Conservation (phyloP, 2,888 invertebrate genomes). For the Metellina segmentata region DNA sequence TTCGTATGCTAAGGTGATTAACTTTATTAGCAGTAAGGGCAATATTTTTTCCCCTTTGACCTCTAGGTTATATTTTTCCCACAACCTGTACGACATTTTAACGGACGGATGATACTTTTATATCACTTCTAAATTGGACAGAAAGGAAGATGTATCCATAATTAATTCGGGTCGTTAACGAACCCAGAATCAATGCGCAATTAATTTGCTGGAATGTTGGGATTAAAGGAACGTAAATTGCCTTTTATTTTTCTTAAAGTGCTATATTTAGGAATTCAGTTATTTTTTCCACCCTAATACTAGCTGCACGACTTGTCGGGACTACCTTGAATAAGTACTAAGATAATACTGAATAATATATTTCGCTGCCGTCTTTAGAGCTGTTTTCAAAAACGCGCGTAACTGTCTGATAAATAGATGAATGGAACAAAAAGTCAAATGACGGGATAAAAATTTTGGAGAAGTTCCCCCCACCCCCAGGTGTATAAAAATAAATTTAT, state of each 20-base stretch:
- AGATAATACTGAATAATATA: too few species aligned
- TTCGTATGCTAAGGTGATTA: constrained; percentile 13
- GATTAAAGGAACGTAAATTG: constrained; percentile 32
- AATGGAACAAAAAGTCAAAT: too few species aligned
- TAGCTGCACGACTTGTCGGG: constrained; percentile 40
- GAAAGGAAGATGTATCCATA: constrained; percentile 23
- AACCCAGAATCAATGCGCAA: constrained; percentile 69
- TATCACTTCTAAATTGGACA: constrained; percentile 18
- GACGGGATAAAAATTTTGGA: too few species aligned
- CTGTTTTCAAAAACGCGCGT: too few species aligned
- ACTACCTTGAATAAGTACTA: too few species aligned
- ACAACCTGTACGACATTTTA: constrained; percentile 23
- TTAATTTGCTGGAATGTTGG: constrained; percentile 48
- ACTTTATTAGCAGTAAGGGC: constrained; percentile 9
- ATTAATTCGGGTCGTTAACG: constrained; percentile 48
- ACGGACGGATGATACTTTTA: constrained; percentile 38
- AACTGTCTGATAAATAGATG: too few species aligned
- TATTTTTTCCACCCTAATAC: constrained; percentile 40
- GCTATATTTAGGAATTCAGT: constrained; percentile 26
- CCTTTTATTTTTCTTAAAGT: constrained; percentile 16
- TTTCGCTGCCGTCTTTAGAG: too few species aligned
- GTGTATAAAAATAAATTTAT: too few species aligned
- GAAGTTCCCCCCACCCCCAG: too few species aligned
- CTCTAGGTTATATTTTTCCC: constrained; percentile 31
- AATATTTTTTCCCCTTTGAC: neutral